Conservation (phyloP, 2,797 vertebrate species). For the Cyclura pinguis region DNA sequence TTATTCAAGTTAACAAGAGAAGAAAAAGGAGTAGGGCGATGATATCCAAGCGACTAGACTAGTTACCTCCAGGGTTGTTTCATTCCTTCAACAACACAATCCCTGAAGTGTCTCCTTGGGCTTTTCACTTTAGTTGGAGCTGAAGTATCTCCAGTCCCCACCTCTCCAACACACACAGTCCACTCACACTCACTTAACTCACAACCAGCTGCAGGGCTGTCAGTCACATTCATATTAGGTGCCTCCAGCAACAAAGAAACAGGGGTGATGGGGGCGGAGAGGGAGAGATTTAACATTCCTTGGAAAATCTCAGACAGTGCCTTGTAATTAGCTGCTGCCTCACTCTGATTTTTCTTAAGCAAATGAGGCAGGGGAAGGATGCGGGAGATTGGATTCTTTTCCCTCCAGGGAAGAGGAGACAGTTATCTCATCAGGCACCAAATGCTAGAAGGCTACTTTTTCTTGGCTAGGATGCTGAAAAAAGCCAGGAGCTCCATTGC, state of each 20-base stretch:
- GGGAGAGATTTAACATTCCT: constrained; percentile 31
- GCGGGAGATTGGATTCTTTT: neutral
- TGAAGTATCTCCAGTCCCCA: neutral
- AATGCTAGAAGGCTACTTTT: neutral
- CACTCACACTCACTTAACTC: constrained; percentile 14
- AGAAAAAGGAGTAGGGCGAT: neutral
- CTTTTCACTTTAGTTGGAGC: neutral
- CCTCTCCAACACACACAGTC: neutral
- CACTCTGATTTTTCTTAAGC: constrained; percentile 20
- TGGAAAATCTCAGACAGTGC: constrained; percentile 9
- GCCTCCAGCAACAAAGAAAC: constrained; percentile 28
- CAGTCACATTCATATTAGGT: neutral
- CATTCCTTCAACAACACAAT: neutral
- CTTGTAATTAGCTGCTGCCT: constrained; percentile 5
- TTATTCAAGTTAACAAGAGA: neutral
- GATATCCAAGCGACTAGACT: neutral
- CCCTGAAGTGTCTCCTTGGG: neutral
- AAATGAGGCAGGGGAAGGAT: constrained; percentile 33
- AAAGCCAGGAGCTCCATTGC: neutral
- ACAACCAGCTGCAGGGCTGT: constrained; percentile 26
- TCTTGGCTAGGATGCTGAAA: constrained; percentile 7
- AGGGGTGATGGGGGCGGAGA: neutral
- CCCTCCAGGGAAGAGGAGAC: constrained; percentile 34
- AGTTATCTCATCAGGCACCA: constrained; percentile 7
- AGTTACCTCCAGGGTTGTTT: neutral